Conservation (phyloP, 2,113 vertebrate genomes). For the Hirundichthys speculiger region DNA sequence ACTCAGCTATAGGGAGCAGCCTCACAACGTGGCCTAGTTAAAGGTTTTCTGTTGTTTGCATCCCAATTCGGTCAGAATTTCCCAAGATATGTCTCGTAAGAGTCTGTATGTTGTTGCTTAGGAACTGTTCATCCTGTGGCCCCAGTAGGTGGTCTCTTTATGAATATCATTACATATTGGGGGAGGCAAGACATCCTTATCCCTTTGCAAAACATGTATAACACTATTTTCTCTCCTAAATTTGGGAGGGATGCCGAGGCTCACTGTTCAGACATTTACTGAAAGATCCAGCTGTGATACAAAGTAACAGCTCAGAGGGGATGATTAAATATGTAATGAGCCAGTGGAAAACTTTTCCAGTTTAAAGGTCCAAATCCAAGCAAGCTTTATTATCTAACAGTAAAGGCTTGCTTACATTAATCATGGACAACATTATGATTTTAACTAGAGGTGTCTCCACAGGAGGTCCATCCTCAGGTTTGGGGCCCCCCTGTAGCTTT, state of each 20-base stretch:
- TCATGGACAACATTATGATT: conserved; percentile 72
- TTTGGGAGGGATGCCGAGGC: conserved; percentile 14
- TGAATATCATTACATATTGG: conserved; percentile 79
- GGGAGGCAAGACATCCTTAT: conserved; percentile 64
- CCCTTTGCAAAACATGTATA: conserved; percentile 56
- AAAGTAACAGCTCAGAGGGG: conserved; percentile 20
- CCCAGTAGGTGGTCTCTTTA: conserved; percentile 76
- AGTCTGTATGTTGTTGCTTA: conserved; percentile 80
- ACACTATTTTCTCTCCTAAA: conserved; percentile 45
- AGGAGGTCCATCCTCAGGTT: conserved; percentile 61
- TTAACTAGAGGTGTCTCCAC: conserved; percentile 74
- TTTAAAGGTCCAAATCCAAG: conserved; percentile 6
- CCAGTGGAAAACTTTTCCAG: no score
- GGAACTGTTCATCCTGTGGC: conserved; percentile 73
- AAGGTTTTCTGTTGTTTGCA: conserved; percentile 73
- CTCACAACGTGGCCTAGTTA: conserved; percentile 75
- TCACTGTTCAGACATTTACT: conserved; percentile 30
- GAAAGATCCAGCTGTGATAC: conserved; percentile 21
- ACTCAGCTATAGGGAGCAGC: conserved; percentile 56
- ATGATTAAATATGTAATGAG: not conserved
- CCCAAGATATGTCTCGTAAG: conserved; percentile 74
- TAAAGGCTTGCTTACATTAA: conserved; percentile 49
- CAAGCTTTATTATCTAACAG: not conserved
- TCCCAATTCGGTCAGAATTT: conserved; percentile 77
- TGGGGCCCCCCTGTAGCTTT: conserved; percentile 59